phyloP scores from a whole-genome alignment of 1,140 invertebrate species.

The Leptinotarsa texana region DNA sequence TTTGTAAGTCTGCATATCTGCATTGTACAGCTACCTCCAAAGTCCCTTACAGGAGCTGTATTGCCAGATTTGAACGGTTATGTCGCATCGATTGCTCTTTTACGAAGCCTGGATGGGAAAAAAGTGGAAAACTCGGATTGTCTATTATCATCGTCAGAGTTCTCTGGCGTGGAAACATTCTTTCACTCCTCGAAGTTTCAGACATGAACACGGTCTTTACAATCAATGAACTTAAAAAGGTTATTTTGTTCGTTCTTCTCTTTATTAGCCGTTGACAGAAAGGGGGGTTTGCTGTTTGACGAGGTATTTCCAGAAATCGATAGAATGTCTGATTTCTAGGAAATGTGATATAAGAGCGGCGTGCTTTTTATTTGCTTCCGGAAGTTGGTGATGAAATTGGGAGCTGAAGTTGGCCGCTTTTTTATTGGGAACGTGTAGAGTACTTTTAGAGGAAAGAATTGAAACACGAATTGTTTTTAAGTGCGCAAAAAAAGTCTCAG shows the following conservation, averaged over 20 bases:
- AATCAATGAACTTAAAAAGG: slow-evolving; percentile 4
- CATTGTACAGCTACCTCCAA: neutral
- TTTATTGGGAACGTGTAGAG: too few species aligned
- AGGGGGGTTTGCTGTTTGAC: neutral
- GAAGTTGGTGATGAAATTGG: neutral
- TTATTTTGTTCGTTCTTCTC: neutral
- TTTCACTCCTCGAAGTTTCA: neutral
- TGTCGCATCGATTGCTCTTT: neutral
- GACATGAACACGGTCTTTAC: slow-evolving; percentile 5
- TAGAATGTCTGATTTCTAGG: neutral
- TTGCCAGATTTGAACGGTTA: slow-evolving; percentile 1
- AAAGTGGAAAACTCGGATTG: neutral
- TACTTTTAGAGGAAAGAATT: too few species aligned
- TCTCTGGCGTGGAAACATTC: slow-evolving; percentile 1
- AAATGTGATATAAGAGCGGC: neutral
- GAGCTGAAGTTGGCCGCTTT: neutral
- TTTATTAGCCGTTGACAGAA: slow-evolving; percentile 1
- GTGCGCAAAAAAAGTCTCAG: too few species aligned
- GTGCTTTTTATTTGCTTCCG: neutral
- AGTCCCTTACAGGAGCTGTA: neutral
- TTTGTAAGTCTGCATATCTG: neutral
- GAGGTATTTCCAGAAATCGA: neutral
- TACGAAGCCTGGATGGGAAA: neutral
- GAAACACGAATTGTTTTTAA: too few species aligned
- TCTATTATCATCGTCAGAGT: neutral